Conservation (phyloP, 2,888 invertebrate species). For the Morpho achilles region DNA sequence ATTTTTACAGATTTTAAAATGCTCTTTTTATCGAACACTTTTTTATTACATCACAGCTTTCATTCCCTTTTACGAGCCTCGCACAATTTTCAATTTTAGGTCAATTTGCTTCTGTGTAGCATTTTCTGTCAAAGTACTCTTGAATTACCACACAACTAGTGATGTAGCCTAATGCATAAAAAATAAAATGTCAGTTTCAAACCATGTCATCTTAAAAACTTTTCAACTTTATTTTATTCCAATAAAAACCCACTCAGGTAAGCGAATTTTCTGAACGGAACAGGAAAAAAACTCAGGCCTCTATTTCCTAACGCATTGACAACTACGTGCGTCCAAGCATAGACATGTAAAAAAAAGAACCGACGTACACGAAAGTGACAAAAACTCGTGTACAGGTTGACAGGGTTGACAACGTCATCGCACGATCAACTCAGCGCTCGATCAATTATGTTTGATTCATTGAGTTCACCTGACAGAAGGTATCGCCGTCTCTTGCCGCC, state of each 20-base stretch:
- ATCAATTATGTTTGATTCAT: constrained; percentile 75
- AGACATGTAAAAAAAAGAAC: constrained; percentile 30
- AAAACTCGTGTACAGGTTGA: constrained; percentile 58
- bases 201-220: too few relatives aligned
- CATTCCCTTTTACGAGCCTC: too few relatives aligned
- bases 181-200: too few relatives aligned
- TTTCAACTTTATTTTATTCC: too few relatives aligned
- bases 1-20: too few relatives aligned
- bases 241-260: neutral
- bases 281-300: constrained; percentile 11
- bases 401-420: constrained; percentile 44
- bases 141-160: too few relatives aligned
- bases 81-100: too few relatives aligned
- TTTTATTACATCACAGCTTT: too few relatives aligned
- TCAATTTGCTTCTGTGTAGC: too few relatives aligned
- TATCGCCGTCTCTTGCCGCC: constrained; percentile 45
- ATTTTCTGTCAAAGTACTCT: too few relatives aligned
- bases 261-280: constrained; percentile 5
- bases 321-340: constrained; percentile 26
- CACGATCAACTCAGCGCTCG: constrained; percentile 40
- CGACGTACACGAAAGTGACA: constrained; percentile 48
- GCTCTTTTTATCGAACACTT: too few relatives aligned
- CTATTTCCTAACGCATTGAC: constrained; percentile 29
- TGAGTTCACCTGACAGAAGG: constrained; percentile 51
- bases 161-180: too few relatives aligned